Conservation (phyloP, 2,888 invertebrate species). For the Cosmia trapezina region DNA sequence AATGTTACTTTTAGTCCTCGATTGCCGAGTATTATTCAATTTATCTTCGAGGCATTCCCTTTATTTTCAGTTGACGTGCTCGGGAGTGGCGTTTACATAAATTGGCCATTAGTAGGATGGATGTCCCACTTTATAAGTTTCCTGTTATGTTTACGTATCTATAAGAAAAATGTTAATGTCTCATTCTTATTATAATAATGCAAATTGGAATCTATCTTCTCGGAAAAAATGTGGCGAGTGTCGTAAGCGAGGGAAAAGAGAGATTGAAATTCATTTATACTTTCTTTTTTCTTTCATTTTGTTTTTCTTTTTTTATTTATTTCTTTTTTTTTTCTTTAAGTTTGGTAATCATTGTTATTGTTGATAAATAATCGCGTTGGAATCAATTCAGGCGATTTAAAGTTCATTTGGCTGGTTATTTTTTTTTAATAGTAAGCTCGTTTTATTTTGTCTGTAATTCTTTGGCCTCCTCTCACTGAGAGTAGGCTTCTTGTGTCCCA, state of each 20-base stretch:
- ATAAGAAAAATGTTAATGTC: conserved; percentile 53
- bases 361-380: not conserved
- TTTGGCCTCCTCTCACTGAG: no score
- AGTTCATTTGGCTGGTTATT: not conserved
- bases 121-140: conserved; percentile 62
- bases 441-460: no score
- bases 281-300: no score
- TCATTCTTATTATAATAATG: conserved; percentile 51
- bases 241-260: conserved; percentile 7
- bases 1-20: conserved; percentile 36
- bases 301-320: no score
- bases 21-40: conserved; percentile 58
- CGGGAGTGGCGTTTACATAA: conserved; percentile 64
- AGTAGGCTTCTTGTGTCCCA: no score
- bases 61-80: conserved; percentile 52
- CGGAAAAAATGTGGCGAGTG: conserved; percentile 22
- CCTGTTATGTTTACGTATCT: conserved; percentile 49
- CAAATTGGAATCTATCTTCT: conserved; percentile 43
- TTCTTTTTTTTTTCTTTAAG: no score
- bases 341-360: conserved; percentile 1
- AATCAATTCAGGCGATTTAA: not conserved
- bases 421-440: not conserved
- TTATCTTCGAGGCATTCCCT: conserved; percentile 56
- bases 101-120: conserved; percentile 64
- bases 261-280: conserved; percentile 12